phyloP scores from a whole-genome alignment of 2,888 invertebrate genomes.

The Zeuzera pyrina region DNA sequence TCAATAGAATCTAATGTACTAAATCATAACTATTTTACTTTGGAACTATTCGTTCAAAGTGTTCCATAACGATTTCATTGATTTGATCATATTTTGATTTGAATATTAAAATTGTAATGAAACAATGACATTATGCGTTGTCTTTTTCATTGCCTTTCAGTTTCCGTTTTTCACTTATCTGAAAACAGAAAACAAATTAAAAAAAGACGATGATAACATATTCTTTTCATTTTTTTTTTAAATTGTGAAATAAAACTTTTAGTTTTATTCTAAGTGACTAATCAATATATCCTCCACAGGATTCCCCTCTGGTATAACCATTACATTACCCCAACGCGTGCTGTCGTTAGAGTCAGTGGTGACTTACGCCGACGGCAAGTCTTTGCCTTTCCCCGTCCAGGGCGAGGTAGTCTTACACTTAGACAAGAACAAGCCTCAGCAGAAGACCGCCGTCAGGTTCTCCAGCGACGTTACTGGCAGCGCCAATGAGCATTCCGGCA shows the following conservation, averaged over 20 bases:
- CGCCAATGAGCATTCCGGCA: conserved; percentile 59
- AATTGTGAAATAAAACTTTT: too few relatives aligned
- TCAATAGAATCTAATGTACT: too few relatives aligned
- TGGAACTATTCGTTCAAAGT: too few relatives aligned
- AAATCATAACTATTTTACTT: too few relatives aligned
- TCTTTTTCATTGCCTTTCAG: background rate
- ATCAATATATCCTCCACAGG: conserved; percentile 28
- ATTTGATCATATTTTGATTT: too few relatives aligned
- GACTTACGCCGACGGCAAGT: conserved; percentile 51
- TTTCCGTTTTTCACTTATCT: background rate
- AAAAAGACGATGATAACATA: too few relatives aligned
- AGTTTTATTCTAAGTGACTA: too few relatives aligned
- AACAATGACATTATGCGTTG: too few relatives aligned
- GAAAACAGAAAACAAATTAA: too few relatives aligned
- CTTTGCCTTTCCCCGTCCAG: conserved; percentile 72
- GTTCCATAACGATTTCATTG: too few relatives aligned
- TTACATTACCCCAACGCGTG: conserved; percentile 79
- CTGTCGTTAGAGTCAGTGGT: conserved; percentile 74
- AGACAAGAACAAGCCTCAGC: conserved; percentile 81
- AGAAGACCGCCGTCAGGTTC: conserved; percentile 75
- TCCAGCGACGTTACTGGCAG: conserved; percentile 63
- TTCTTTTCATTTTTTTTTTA: too few relatives aligned
- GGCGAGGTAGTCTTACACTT: conserved; percentile 77
- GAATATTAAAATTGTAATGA: too few relatives aligned
- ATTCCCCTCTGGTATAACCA: conserved; percentile 62